phyloP scores from a whole-genome alignment of 2,888 invertebrate species.

The Ferrisia virgata region DNA sequence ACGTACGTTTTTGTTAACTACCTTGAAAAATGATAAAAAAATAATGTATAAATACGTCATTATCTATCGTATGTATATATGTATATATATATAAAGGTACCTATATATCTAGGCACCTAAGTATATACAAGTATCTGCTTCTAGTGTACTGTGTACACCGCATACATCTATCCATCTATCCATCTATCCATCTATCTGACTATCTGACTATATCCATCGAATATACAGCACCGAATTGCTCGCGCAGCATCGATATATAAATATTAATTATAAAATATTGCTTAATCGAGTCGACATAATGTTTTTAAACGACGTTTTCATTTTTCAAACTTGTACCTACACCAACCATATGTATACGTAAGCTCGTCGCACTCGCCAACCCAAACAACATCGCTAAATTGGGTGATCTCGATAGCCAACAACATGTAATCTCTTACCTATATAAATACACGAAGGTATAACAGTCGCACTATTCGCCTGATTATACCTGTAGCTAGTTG shows the following conservation, averaged over 20 bases:
- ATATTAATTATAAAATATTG: conserved; percentile 39
- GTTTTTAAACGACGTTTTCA: background rate
- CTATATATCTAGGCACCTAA: too few species aligned
- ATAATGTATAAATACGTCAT: conserved; percentile 8
- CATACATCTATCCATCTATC: background rate
- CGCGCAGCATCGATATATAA: conserved; percentile 14
- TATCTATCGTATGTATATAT: background rate
- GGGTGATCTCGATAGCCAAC: background rate
- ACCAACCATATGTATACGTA: background rate
- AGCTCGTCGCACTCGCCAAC: background rate
- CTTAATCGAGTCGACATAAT: conserved; percentile 4
- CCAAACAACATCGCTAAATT: background rate
- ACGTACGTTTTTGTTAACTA: conserved; percentile 42
- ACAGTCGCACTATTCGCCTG: background rate
- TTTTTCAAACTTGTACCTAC: background rate
- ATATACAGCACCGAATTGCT: background rate
- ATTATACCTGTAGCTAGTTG: too few species aligned
- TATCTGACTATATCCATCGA: too few species aligned
- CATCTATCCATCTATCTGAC: too few species aligned
- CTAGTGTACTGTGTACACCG: background rate
- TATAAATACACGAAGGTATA: too few species aligned
- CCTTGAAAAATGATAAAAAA: conserved; percentile 36
- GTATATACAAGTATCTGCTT: background rate
- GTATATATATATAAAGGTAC: too few species aligned
- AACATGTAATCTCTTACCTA: too few species aligned